A percentile compares a stretch with the other conserved stretches of the same genome.
Conservation (phyloP, 2,888 invertebrate species). For the Ptilodon capucinus region DNA sequence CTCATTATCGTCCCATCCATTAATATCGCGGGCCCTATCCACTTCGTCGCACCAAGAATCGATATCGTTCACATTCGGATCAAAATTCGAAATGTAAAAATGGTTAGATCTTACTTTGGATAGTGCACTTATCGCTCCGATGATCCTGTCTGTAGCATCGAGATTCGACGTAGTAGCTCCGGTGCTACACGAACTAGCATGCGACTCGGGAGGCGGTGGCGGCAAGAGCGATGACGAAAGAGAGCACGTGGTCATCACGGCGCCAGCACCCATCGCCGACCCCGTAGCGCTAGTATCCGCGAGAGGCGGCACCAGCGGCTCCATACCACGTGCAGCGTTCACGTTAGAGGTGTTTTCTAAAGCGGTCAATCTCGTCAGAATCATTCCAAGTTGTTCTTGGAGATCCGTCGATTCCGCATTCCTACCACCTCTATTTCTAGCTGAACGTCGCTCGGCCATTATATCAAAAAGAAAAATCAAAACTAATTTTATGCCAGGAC, state of each 20-base stretch:
- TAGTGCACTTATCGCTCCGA: not conserved
- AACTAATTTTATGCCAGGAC: not conserved
- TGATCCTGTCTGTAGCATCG: not conserved
- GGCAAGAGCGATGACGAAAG: not conserved
- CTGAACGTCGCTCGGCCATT: not conserved
- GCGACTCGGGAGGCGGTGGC: not conserved
- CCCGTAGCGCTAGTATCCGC: not conserved
- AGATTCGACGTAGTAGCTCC: not conserved
- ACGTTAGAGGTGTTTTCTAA: not conserved
- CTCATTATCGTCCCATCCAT: not conserved
- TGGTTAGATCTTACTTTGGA: not conserved
- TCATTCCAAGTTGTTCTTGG: not conserved
- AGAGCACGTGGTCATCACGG: too few relatives aligned
- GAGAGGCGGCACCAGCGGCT: not conserved
- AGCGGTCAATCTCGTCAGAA: not conserved
- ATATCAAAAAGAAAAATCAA: not conserved
- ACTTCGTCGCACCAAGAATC: conserved; percentile 3
- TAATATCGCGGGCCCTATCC: not conserved
- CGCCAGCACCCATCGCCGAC: not conserved
- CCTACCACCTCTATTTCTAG: not conserved
- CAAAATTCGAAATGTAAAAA: not conserved
- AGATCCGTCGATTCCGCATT: not conserved
- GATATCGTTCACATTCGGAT: not conserved
- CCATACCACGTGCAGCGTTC: not conserved
- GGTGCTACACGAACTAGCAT: too few relatives aligned